Conservation (phyloP, 2,113 vertebrate species). For the Ramphastos sulfuratus region DNA sequence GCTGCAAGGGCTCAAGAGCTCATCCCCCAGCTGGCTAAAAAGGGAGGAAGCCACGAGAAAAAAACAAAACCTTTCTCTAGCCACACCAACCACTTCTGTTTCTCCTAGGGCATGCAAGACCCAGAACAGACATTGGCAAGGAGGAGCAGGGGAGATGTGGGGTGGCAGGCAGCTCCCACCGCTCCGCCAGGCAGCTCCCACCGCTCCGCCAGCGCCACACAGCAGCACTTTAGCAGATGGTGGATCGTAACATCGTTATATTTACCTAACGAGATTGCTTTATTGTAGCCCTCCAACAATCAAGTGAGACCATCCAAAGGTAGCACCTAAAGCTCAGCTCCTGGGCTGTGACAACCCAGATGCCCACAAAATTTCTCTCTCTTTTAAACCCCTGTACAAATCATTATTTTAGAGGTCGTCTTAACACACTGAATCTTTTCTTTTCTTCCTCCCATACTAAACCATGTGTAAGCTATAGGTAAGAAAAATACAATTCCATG, state of each 20-base stretch:
- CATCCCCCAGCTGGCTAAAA: neutral
- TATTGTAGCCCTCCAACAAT: slow-evolving; percentile 19
- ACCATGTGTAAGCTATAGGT: neutral
- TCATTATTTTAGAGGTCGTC: neutral
- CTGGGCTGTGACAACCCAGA: neutral
- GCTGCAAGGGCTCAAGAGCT: neutral
- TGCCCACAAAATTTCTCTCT: neutral
- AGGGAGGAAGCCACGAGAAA: neutral
- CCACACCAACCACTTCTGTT: fast-evolving
- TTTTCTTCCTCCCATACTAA: neutral
- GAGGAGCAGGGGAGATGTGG: neutral
- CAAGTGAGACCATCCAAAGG: neutral
- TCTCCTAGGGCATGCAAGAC: neutral
- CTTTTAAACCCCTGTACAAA: neutral
- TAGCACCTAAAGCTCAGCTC: neutral
- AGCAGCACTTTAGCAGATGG: slow-evolving; percentile 34
- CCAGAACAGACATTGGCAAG: fast-evolving
- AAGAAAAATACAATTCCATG: neutral
- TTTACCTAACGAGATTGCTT: slow-evolving; percentile 51
- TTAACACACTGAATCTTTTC: neutral
- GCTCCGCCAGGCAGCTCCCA: neutral
- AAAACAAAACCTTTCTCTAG: neutral
- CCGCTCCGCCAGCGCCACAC: neutral
- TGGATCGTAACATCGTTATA: neutral
- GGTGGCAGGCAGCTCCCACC: neutral